Evolutionary conservation across 2,797 vertebrate species (phyloP).

Genomic region (Gallinago solitaria): DNA sequence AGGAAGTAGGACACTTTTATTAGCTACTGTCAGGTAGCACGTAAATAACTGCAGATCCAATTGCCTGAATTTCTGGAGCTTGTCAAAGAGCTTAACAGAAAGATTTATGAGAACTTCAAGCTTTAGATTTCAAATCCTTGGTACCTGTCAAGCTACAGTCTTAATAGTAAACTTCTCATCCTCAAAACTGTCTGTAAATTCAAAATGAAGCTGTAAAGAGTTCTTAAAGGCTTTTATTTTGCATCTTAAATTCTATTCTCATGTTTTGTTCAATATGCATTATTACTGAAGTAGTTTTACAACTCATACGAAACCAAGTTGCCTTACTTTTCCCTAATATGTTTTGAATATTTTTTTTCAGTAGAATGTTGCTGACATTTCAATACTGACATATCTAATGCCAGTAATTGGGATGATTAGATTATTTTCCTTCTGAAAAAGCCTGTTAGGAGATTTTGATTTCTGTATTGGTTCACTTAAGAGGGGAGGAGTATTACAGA

Average conservation of each 20-base stretch:
- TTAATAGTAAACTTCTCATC: background rate
- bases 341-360: background rate
- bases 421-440: background rate
- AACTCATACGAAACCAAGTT: background rate
- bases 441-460: background rate
- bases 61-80: slow-evolving; percentile 7
- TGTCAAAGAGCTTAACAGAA: slow-evolving; percentile 22
- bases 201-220: background rate
- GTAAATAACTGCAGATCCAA: background rate
- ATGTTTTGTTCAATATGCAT: background rate
- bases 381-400: background rate
- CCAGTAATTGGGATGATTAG: background rate
- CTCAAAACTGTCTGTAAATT: background rate
- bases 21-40: background rate
- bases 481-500: background rate
- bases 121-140: background rate
- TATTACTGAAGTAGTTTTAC: background rate
- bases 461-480: background rate
- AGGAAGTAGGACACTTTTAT: slow-evolving; percentile 11
- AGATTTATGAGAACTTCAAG: slow-evolving; percentile 11
- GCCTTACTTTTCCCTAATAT: background rate
- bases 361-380: background rate
- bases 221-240: background rate
- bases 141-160: background rate
- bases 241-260: background rate